These are phyloP conservation scores for Sesia apiformis DNA, from an alignment of 2,888 invertebrate genomes.

Conservation along the genomic window DNA sequence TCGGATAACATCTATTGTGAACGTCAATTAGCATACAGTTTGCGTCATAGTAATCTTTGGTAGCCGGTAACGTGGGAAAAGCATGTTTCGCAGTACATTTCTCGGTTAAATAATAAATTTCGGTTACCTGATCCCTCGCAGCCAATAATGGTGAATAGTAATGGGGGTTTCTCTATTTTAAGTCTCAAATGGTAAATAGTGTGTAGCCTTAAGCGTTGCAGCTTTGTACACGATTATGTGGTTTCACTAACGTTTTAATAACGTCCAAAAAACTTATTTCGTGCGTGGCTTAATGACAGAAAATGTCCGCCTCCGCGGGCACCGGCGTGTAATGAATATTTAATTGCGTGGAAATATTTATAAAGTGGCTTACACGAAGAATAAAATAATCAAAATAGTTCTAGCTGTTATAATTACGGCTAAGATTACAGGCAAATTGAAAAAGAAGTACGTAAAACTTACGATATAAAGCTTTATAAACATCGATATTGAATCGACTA, in stretches of 20 bases:
- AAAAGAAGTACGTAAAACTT: no score
- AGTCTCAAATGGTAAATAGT: no score
- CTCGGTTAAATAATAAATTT: no score
- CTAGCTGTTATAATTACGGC: slow-evolving; percentile 28
- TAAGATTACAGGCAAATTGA: slow-evolving; percentile 15
- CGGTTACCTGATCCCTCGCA: neutral
- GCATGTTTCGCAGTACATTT: slow-evolving; percentile 1
- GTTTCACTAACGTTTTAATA: neutral
- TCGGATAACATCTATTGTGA: slow-evolving; percentile 43
- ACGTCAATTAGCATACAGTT: slow-evolving; percentile 37
- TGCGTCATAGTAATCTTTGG: slow-evolving; percentile 21
- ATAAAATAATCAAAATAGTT: neutral
- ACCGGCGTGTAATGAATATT: slow-evolving; percentile 54
- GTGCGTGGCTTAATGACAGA: slow-evolving; percentile 53
- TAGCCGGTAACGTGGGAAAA: slow-evolving; percentile 29
- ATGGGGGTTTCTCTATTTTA: neutral
- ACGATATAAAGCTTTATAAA: no score
- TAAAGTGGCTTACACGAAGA: neutral
- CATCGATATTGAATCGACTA: no score
- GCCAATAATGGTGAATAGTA: slow-evolving; percentile 6
- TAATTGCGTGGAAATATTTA: slow-evolving; percentile 61
- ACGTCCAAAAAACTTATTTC: slow-evolving; percentile 30
- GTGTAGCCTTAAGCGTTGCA: no score
- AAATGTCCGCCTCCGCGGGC: slow-evolving; percentile 42
- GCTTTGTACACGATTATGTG: no score